Evolutionary conservation across 2,888 invertebrate genomes (phyloP), one percentile per base, ranked within the genome.

Genomic region (Pelosia muscerda): DNA sequence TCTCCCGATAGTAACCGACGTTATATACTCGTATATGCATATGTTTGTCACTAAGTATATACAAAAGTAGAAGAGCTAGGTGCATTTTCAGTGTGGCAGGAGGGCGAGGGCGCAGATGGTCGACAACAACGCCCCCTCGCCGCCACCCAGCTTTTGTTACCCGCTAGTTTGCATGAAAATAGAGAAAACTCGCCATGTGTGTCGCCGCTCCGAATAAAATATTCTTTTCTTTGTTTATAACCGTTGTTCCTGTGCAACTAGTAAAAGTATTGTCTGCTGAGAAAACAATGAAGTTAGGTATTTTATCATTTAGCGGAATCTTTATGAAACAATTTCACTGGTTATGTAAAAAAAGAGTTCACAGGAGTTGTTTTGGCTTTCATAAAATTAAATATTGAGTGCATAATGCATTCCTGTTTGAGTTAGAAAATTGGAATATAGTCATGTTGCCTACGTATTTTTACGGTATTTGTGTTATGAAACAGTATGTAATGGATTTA

Each of bases 121-220:
- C 72, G 77, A 72, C 80, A 81, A 76, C 81, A 72, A 81, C 76
- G 65, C 79, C 78, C 80, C 85, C 83, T 83, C 75, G 81, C 78
- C 78, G 74, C 84, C 86, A 82, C 86, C 81, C 84, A 79, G 82
- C 90, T 76, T 90, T 93, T 93, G 92, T 92, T 91, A 85, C 86
- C 86, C 88, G 85, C 88, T 90, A 90, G 89, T 92, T 93, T 91
- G 91, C 89, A 92, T 92, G 90, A 90, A 93, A 92, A 92, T 89
- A 91, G 88, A 90, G 89, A 90, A 91, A 91, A 91, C 87, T 90
- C 87, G 89, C 86, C 89, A 90, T 91, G 90, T 92, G 87, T 92
- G 92, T 90, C 91, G 89, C 86, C 85, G 86, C 87, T 90, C 89
- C 88, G 84, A 92, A 93, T 93, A 92, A 92, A 92, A 91, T 92